A percentile compares a stretch with the other conserved stretches of the same genome.
Evolutionary conservation across 1,140 invertebrate species (phyloP).

Genomic region (Mamestra configurata): DNA sequence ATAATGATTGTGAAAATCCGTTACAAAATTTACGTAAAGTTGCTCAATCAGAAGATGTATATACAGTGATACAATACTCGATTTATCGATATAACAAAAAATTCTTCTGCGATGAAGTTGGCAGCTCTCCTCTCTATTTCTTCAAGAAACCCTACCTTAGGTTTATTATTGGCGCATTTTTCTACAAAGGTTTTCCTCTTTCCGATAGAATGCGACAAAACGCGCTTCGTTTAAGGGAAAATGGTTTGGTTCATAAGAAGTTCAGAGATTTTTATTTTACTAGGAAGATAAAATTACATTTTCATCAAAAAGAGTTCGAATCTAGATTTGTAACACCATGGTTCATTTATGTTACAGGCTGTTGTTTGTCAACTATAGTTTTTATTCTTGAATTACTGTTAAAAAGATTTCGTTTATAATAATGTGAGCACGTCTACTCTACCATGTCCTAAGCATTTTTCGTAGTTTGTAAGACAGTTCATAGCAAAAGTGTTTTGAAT

Average conservation of each 20-base stretch:
- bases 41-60: not conserved
- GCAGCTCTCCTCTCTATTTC: not conserved
- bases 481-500: too few relatives aligned
- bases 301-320: not conserved
- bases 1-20: not conserved
- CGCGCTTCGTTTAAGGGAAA: constrained; percentile 42
- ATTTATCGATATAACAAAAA: not conserved
- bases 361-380: not conserved
- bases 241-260: constrained; percentile 27
- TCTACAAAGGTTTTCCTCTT: constrained; percentile 49
- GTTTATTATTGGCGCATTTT: constrained; percentile 27
- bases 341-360: not conserved
- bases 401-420: not conserved
- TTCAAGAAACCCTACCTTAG: constrained; percentile 27
- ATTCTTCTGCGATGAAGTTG: constrained; percentile 4
- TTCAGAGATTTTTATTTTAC: constrained; percentile 26
- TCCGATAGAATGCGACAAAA: constrained; percentile 20
- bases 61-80: not conserved
- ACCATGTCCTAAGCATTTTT: constrained; percentile 62
- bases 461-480: too few relatives aligned
- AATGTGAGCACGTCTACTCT: too few relatives aligned
- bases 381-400: not conserved
- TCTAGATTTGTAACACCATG: not conserved
- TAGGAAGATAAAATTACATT: constrained; percentile 16
- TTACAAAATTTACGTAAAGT: not conserved